Percentiles rank a stretch among this genome's conserved stretches.
phyloP scores from a whole-genome alignment of 2,113 vertebrate species.

The Ictidomys tridecemlineatus region DNA sequence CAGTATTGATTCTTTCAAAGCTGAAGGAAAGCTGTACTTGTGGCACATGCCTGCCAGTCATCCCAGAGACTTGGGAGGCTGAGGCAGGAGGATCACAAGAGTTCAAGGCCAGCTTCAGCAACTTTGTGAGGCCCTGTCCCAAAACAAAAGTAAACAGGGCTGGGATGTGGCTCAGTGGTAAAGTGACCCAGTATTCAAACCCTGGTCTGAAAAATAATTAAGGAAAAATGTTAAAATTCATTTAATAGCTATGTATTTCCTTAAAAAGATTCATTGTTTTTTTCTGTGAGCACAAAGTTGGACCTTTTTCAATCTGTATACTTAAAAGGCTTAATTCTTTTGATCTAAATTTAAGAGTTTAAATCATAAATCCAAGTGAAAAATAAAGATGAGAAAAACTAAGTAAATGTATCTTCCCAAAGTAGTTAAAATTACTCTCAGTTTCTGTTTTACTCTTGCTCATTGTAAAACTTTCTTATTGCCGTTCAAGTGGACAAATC shows the following conservation, averaged over 20 bases:
- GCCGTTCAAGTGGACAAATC: not conserved
- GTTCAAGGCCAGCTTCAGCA: too few species aligned
- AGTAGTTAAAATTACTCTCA: not conserved
- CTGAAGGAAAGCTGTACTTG: not conserved
- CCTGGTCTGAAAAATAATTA: too few species aligned
- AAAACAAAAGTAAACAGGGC: too few species aligned
- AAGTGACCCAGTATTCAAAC: too few species aligned
- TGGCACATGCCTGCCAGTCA: too few species aligned
- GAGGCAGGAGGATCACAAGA: too few species aligned
- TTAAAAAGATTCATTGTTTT: slow-evolving; percentile 22
- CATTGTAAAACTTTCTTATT: not conserved
- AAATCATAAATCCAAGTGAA: not conserved
- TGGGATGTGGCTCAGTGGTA: too few species aligned
- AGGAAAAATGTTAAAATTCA: slow-evolving; percentile 42
- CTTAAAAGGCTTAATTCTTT: slow-evolving; percentile 32
- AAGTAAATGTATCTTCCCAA: slow-evolving; percentile 2
- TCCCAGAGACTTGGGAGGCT: too few species aligned
- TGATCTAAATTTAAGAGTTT: slow-evolving; percentile 1
- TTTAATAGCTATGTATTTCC: not conserved
- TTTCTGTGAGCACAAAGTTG: not conserved
- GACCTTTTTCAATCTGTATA: not conserved
- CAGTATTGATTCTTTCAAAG: not conserved
- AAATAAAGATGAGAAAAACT: slow-evolving; percentile 18
- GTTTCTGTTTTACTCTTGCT: not conserved
- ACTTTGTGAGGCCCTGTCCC: too few species aligned